These are phyloP conservation scores for Oncorhynchus mykiss DNA, from an alignment of 2,113 vertebrate species.

Conservation along the genomic window DNA sequence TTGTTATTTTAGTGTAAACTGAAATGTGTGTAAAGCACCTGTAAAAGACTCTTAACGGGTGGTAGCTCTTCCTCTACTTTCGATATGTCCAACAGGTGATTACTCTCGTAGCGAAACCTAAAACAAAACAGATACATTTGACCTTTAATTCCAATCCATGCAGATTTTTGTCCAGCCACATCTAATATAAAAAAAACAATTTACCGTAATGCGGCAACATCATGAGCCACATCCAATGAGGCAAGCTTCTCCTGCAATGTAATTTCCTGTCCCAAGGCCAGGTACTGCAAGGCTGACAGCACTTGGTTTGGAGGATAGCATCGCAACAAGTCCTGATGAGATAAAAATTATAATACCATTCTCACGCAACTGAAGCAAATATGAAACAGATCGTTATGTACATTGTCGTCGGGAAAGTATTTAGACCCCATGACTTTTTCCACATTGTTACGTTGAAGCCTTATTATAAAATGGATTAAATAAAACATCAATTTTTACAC, in stretches of 20 bases:
- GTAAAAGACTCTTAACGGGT: constrained; percentile 68
- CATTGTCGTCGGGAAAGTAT: too few species aligned
- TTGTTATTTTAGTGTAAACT: neutral
- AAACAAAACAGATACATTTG: constrained; percentile 2
- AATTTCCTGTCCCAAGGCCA: constrained; percentile 74
- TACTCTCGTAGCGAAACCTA: constrained; percentile 69
- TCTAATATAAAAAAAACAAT: neutral
- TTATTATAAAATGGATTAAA: too few species aligned
- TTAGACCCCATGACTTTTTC: too few species aligned
- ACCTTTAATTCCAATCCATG: neutral
- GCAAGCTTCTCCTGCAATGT: constrained; percentile 69
- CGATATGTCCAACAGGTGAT: constrained; percentile 68
- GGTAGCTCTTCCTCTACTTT: constrained; percentile 60
- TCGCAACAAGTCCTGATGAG: constrained; percentile 70
- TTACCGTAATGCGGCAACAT: constrained; percentile 70
- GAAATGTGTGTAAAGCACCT: constrained; percentile 47
- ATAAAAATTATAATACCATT: constrained; percentile 7
- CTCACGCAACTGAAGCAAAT: neutral
- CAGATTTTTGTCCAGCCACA: neutral
- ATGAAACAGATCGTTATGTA: too few species aligned
- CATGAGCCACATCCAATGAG: constrained; percentile 63
- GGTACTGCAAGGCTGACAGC: constrained; percentile 75
- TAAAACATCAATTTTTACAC: too few species aligned
- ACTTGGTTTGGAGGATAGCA: constrained; percentile 78
- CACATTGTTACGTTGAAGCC: too few species aligned